phyloP scores from a whole-genome alignment of 1,140 invertebrate genomes.

The Drosophila sp. region DNA sequence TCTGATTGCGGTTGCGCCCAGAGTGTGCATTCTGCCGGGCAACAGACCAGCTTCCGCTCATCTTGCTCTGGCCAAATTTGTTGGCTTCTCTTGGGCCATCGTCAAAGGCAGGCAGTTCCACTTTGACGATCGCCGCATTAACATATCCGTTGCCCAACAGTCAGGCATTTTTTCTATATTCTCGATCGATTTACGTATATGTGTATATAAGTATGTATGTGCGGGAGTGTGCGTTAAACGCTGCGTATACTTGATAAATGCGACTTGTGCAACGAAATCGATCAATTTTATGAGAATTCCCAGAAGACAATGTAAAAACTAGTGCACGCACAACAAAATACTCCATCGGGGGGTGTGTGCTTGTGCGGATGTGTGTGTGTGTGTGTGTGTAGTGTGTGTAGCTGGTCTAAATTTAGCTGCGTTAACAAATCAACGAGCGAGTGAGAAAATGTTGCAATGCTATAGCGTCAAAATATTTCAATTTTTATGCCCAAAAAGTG shows the following conservation, averaged over 20 bases:
- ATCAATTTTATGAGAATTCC: conserved; percentile 55
- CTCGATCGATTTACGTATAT: conserved; percentile 39
- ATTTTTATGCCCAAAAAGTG: conserved; percentile 66
- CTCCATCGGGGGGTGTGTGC: conserved; percentile 7
- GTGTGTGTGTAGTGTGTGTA: conserved; percentile 21
- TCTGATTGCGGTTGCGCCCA: conserved; percentile 46
- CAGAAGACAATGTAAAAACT: conserved; percentile 25
- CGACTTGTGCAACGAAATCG: conserved; percentile 52
- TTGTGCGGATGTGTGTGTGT: neutral
- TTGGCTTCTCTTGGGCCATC: conserved; percentile 33
- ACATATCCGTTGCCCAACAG: conserved; percentile 82
- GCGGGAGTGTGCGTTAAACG: conserved; percentile 41
- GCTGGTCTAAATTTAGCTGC: conserved; percentile 66
- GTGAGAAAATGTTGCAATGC: conserved; percentile 40
- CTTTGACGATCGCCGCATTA: conserved; percentile 79
- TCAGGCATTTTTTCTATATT: conserved; percentile 14
- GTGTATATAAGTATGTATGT: conserved; percentile 26
- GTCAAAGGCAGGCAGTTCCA: conserved; percentile 62
- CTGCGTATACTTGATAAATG: conserved; percentile 66
- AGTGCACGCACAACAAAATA: conserved; percentile 37
- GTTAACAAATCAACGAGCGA: conserved; percentile 63
- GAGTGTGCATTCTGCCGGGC: conserved; percentile 1
- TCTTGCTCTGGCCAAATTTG: conserved; percentile 21
- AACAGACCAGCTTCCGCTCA: conserved; percentile 1
- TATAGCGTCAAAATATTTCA: conserved; percentile 52